These are phyloP conservation scores for Scaptomyza polygonia DNA, from an alignment of 2,888 invertebrate genomes.

Conservation along the genomic window DNA sequence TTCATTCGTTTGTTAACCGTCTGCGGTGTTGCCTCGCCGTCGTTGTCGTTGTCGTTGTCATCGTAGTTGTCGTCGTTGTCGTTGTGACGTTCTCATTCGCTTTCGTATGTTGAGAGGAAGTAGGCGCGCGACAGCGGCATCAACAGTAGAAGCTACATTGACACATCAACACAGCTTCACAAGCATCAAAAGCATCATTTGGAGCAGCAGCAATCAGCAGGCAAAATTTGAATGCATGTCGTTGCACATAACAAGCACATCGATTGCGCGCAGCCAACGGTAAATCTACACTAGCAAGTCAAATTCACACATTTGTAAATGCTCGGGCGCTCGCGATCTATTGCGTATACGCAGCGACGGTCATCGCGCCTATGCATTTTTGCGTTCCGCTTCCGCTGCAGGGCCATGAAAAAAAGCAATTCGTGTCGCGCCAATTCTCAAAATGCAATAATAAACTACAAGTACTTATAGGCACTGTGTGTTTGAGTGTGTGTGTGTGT, in stretches of 20 bases:
- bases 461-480: conserved; percentile 12
- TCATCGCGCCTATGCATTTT: conserved; percentile 32
- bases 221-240: conserved; percentile 50
- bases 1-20: conserved; percentile 78
- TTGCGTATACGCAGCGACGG: conserved; percentile 74
- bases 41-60: conserved; percentile 40
- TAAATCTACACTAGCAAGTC: conserved; percentile 32
- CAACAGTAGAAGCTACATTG: conserved; percentile 23
- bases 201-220: conserved; percentile 20
- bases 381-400: conserved; percentile 70
- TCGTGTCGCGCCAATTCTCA: conserved; percentile 53
- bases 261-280: conserved; percentile 56
- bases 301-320: background rate
- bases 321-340: conserved; percentile 64
- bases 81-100: conserved; percentile 55
- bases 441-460: too few relatives aligned
- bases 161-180: conserved; percentile 5
- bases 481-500: conserved; percentile 10
- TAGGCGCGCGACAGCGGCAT: conserved; percentile 48
- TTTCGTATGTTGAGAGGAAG: conserved; percentile 60
- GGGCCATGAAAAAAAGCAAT: conserved; percentile 64
- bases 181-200: conserved; percentile 16
- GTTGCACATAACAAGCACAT: conserved; percentile 36
- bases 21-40: conserved; percentile 69
- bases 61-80: conserved; percentile 41